Conservation (phyloP, 2,888 invertebrate genomes). For the Serripes groenlandicus region DNA sequence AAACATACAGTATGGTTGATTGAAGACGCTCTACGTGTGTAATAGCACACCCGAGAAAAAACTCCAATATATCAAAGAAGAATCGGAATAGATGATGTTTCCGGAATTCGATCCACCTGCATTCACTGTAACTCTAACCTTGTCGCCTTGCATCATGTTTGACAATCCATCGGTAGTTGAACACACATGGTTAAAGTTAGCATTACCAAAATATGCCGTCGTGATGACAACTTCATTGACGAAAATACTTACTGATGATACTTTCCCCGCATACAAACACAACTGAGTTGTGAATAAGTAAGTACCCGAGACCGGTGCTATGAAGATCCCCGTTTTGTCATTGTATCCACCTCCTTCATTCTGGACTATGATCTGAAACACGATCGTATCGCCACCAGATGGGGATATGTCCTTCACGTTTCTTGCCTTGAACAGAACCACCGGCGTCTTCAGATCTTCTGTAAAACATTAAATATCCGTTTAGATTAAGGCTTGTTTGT, state of each 20-base stretch:
- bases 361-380: background rate
- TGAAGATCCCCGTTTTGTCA: background rate
- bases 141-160: background rate
- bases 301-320: background rate
- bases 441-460: slow-evolving; percentile 8
- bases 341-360: background rate
- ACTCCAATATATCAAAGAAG: background rate
- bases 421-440: background rate
- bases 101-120: too few species aligned
- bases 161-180: background rate
- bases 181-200: background rate
- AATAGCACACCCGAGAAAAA: background rate
- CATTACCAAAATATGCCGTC: background rate
- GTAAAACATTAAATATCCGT: too few species aligned
- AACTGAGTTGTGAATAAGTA: background rate
- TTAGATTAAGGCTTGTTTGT: too few species aligned
- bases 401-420: background rate
- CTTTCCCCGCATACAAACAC: background rate
- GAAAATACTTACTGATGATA: background rate
- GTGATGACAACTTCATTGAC: background rate
- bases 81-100: background rate
- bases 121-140: background rate
- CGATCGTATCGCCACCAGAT: background rate
- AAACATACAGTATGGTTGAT: too few species aligned
- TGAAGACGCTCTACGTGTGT: too few species aligned